Percentiles rank a stretch among this genome's conserved stretches.
phyloP scores from a whole-genome alignment of 1,140 invertebrate genomes.

The Lamellibrachia luymesi region DNA sequence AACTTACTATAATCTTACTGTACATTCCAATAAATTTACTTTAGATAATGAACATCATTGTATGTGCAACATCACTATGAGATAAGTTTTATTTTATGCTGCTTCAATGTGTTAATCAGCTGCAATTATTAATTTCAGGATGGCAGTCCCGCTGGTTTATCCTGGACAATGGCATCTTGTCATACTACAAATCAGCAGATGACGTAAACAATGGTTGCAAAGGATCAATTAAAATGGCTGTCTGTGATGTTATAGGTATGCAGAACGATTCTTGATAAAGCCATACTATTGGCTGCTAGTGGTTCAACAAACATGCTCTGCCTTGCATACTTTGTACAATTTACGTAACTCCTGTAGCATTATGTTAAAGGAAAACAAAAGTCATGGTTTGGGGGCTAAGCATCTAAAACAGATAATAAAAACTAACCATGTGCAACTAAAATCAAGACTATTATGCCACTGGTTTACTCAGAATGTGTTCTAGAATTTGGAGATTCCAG shows the following conservation, averaged over 20 bases:
- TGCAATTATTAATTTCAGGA: slow-evolving; percentile 60
- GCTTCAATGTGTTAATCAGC: neutral
- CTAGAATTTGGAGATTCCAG: too few species aligned
- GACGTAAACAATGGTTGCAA: slow-evolving; percentile 81
- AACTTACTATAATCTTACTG: too few species aligned
- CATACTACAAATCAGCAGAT: slow-evolving; percentile 80
- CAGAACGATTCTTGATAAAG: neutral
- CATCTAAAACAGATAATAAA: too few species aligned
- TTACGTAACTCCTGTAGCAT: neutral
- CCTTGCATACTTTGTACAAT: neutral
- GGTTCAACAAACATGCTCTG: neutral
- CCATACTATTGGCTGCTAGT: neutral
- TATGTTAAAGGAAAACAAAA: neutral
- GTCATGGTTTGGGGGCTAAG: too few species aligned
- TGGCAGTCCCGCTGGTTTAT: slow-evolving; percentile 86
- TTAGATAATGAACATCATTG: too few species aligned
- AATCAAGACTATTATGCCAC: too few species aligned
- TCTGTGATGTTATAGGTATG: slow-evolving; percentile 78
- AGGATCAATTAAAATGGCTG: slow-evolving; percentile 77
- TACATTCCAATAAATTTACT: too few species aligned
- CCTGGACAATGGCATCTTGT: slow-evolving; percentile 74
- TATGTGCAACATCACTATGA: too few species aligned
- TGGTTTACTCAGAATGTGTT: too few species aligned
- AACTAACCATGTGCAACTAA: too few species aligned
- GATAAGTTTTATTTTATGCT: too few species aligned